These are phyloP conservation scores for Prionchulus punctatus DNA, from an alignment of 2,888 invertebrate species.

Conservation along the genomic window DNA sequence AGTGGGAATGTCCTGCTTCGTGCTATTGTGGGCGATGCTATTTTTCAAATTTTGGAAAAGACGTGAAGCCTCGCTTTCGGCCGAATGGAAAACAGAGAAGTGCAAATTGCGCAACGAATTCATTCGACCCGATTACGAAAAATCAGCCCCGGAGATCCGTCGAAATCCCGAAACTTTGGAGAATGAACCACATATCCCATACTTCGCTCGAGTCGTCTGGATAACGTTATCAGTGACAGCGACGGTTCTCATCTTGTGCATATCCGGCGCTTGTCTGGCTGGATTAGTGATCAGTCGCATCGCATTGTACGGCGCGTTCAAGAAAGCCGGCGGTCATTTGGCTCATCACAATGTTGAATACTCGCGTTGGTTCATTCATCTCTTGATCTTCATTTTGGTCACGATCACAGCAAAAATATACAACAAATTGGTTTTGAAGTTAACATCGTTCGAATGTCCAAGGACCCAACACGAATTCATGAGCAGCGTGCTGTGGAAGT, in stretches of 20 bases:
- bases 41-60: slow-evolving; percentile 68
- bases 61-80: slow-evolving; percentile 52
- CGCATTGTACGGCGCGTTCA: background rate
- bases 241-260: background rate
- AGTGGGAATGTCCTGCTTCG: background rate
- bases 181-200: background rate
- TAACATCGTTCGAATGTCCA: background rate
- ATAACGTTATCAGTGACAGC: background rate
- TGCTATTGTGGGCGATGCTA: background rate
- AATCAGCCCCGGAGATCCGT: too few species aligned
- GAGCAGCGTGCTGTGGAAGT: slow-evolving; percentile 2
- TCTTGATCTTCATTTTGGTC: background rate
- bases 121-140: too few species aligned
- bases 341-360: background rate
- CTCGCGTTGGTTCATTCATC: background rate
- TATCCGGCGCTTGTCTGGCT: background rate
- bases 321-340: background rate
- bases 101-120: too few species aligned
- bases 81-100: background rate
- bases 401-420: background rate
- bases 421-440: background rate
- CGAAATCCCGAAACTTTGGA: background rate
- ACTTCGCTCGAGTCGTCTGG: background rate
- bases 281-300: slow-evolving; percentile 1
- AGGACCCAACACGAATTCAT: background rate